These are phyloP conservation scores for Patella vulgata DNA, from an alignment of 1,140 invertebrate species.

Conservation along the genomic window DNA sequence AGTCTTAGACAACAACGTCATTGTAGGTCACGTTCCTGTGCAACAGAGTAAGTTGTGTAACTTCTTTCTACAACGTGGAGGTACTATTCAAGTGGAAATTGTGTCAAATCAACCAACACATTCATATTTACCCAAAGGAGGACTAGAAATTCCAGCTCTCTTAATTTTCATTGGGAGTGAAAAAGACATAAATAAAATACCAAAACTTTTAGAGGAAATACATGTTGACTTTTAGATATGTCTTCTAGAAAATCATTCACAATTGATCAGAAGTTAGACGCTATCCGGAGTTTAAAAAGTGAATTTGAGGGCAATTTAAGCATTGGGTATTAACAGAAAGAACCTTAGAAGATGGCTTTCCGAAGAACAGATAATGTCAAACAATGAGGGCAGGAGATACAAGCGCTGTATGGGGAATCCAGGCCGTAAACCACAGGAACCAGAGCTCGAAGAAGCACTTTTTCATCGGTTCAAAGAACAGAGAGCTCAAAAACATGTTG, in stretches of 20 bases:
- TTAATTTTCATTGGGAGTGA: neutral
- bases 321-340: neutral
- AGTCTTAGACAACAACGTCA: conserved; percentile 3
- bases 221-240: neutral
- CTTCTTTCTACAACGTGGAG: neutral
- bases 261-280: neutral
- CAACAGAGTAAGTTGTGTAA: conserved; percentile 6
- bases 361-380: no score
- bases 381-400: neutral
- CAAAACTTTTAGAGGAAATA: neutral
- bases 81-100: no score
- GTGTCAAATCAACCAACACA: no score
- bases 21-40: neutral
- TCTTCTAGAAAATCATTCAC: conserved; percentile 6
- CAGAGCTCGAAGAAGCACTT: conserved; percentile 2
- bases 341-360: neutral
- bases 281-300: neutral
- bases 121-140: no score
- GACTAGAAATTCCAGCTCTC: no score
- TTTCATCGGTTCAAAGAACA: neutral
- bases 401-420: conserved; percentile 2
- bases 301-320: neutral
- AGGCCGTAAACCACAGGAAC: conserved; percentile 3
- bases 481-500: neutral
- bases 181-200: neutral